phyloP scores from a whole-genome alignment of 1,140 invertebrate species.

The Brachionus calyciflorus region DNA sequence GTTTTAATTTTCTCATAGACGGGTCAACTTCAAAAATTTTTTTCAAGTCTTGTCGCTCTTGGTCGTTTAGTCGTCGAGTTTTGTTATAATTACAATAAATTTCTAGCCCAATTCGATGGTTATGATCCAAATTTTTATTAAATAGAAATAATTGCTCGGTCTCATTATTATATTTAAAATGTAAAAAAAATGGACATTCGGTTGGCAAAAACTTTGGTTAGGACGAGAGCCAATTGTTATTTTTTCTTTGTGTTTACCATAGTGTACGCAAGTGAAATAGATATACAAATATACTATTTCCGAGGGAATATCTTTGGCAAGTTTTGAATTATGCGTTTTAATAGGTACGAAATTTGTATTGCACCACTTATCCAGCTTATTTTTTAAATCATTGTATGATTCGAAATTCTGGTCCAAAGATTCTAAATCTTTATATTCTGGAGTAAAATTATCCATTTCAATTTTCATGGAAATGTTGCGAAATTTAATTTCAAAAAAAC shows the following conservation, averaged over 20 bases:
- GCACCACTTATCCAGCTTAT: too few relatives aligned
- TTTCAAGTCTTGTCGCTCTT: too few relatives aligned
- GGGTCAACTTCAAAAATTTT: too few relatives aligned
- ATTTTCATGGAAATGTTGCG: too few relatives aligned
- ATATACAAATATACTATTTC: neutral
- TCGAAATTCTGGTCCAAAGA: too few relatives aligned
- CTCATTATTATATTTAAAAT: neutral
- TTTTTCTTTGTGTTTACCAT: neutral
- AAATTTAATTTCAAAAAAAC: too few relatives aligned
- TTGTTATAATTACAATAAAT: neutral
- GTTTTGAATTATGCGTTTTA: too few relatives aligned
- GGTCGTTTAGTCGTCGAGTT: neutral
- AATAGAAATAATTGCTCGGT: neutral
- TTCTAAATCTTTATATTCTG: too few relatives aligned
- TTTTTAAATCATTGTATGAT: too few relatives aligned
- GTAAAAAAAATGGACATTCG: neutral
- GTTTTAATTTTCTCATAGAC: too few relatives aligned
- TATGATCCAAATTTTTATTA: neutral
- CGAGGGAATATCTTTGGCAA: neutral
- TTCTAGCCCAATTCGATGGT: neutral
- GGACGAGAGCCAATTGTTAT: neutral
- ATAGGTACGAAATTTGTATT: too few relatives aligned
- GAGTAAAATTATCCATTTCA: too few relatives aligned
- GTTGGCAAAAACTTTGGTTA: neutral
- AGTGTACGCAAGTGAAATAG: neutral